Conservation (phyloP, 2,113 vertebrate species). For the Corythaixoides concolor region DNA sequence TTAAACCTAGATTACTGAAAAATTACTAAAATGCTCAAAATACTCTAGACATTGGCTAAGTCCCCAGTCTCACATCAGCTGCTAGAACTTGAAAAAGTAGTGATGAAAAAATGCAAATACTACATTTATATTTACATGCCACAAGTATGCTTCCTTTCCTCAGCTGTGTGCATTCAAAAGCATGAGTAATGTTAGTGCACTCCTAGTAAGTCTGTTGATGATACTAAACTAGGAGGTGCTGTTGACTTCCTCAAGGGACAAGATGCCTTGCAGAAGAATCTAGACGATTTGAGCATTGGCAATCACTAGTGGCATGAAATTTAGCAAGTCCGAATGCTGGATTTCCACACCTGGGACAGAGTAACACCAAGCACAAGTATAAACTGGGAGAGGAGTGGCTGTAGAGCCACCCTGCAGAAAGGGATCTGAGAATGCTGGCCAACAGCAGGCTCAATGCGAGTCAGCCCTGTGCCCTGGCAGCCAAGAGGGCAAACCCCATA, state of each 20-base stretch:
- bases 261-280: background rate
- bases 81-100: background rate
- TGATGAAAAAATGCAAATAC: background rate
- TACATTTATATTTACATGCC: background rate
- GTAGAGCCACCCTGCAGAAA: background rate
- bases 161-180: background rate
- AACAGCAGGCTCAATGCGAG: rapidly evolving
- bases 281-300: background rate
- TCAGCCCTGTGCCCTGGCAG: background rate
- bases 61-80: background rate
- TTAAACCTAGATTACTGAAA: background rate
- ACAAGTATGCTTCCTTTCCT: background rate
- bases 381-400: background rate
- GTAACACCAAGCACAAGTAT: rapidly evolving
- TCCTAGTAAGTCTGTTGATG: background rate
- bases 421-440: background rate
- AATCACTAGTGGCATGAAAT: background rate
- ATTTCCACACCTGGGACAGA: background rate
- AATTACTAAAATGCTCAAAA: background rate
- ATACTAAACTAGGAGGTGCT: background rate
- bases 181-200: background rate
- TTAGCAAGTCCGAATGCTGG: background rate
- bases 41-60: background rate
- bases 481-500: background rate
- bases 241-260: background rate